Conservation (phyloP, 2,113 vertebrate species). For the Nibea coibor region DNA sequence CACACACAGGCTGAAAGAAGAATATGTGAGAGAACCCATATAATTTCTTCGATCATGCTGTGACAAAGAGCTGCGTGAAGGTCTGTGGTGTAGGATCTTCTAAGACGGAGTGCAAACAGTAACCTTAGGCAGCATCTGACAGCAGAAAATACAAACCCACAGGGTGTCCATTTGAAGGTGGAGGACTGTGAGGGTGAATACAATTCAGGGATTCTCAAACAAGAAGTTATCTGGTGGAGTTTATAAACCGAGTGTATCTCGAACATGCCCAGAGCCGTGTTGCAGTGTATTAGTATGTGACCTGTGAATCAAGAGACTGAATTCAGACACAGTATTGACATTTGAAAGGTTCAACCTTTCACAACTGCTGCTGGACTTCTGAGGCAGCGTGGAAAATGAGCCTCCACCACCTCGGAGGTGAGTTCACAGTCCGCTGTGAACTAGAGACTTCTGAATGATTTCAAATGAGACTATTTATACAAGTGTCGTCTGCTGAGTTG, state of each 20-base stretch:
- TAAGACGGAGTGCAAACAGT: constrained; percentile 66
- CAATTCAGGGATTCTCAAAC: constrained; percentile 57
- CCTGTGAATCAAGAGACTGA: constrained; percentile 40
- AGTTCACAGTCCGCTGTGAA: not conserved
- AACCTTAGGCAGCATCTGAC: constrained; percentile 64
- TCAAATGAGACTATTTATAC: constrained; percentile 11
- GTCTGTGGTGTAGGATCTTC: constrained; percentile 57
- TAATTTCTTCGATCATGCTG: constrained; percentile 60
- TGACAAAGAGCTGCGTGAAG: constrained; percentile 62
- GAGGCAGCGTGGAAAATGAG: constrained; percentile 2
- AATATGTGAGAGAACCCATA: constrained; percentile 45
- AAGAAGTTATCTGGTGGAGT: constrained; percentile 31
- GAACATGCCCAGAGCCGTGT: constrained; percentile 36
- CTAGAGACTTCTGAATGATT: not conserved
- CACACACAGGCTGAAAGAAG: constrained; percentile 12
- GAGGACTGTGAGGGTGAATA: constrained; percentile 68
- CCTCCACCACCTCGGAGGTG: not conserved
- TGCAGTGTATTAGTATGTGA: constrained; percentile 61
- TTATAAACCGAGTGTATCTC: constrained; percentile 7
- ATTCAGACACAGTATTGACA: constrained; percentile 58
- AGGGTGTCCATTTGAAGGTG: constrained; percentile 59
- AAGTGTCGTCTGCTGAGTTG: not conserved
- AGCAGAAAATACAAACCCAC: constrained; percentile 57
- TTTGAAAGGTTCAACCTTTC: constrained; percentile 56
- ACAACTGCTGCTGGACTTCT: constrained; percentile 22